Base-by-base conservation (phyloP, 2,113 vertebrate genomes). In the Coregonus clupeaformis region DNA sequence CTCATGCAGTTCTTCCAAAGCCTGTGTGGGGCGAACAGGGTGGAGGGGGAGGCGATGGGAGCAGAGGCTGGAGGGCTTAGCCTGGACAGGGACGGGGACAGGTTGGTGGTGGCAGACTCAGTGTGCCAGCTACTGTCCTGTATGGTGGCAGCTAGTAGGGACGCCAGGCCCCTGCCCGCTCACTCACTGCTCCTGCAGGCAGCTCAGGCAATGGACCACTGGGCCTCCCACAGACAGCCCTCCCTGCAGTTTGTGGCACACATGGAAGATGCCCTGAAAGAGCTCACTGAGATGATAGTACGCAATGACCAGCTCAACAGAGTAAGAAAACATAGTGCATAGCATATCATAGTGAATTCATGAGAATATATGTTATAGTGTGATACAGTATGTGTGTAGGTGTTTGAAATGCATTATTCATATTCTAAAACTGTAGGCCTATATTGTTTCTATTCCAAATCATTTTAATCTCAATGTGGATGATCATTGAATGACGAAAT, bases 1-100 rank as follows among this genome's bases (percentile, higher is more conserved):
- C 92, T 95, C 42, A 68, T 93, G 69, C 90, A 88, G 3, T 97
- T 98, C 86, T 90, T 98, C 14, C 95, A 94, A 74, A 70, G 83
- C 80, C 88, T 98, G 0, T 91, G 95, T 59, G 80, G 91, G 68
- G 85, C 98, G 68, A 93, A 86, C 55, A 91, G 90, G 5, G 74
- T 93, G 3, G 78, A 84, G 25, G 85, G 88, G 45, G 22, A 75
- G 78, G 73, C 20, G 70, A 45, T 90, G 36, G 86, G 82, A 69
- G 83, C 85, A 82, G 89, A 91, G 63, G 83, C 93, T 3, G 47
- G 72, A 18, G 79, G 85, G 77, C 68, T 89, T 59, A 20, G 67
- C 73, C 68, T 81, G 20, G 91, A 90, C 14, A 91, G 36, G 36
- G 49, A 18, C 14, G 14, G 80, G 1, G 92, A 91, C 52, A 88